Evolutionary conservation across 2,797 vertebrate species (phyloP), one percentile per base, ranked within the genome.

Genomic region (Typhlichthys subterraneus): DNA sequence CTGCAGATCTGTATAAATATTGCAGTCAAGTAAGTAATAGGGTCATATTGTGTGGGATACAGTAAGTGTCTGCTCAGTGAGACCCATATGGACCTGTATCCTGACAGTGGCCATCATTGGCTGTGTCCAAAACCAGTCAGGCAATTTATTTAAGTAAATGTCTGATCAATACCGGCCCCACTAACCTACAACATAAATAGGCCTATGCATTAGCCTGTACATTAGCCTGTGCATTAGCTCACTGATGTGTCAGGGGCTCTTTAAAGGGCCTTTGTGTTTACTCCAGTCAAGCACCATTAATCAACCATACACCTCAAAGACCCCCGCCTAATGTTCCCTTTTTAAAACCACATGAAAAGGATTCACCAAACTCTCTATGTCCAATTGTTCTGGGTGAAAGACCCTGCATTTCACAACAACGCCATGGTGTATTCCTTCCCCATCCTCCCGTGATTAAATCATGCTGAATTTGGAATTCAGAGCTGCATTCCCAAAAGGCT

Each of bases 61-160:
- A 29, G 15, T 62, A n/a, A 45, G 51, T 3, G 38, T 52, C 23
- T 29, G 23, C 23, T 29, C 47, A 31, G 52, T 38, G 11, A 50
- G 48, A 70, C 15, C 67, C 2, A 7, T 29, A 29, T 49, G 48
- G 71, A 62, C 57, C 63, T 59, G 38, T 56, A 54, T 45, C 68
- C 62, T 75, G 68, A 75, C 63, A 60, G 45, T 59, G 56, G 38
- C 71, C 79, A 69, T 77, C 77, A 83, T 71, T 45, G 68, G 63
- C 67, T 59, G 63, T 76, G 79, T 90, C 79, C 70, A 81, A 86
- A 75, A 86, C 83, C 72, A 82, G 79, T 56, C 61, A 74, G 62
- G 84, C 84, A 80, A 87, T 92, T 90, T 86, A 90, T 92, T 88
- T 87, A 86, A 89, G 87, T 87, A 89, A 92, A 90, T 59, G 82